phyloP scores from a whole-genome alignment of 2,888 invertebrate genomes.

The Hydrotaea cyrtoneurina region DNA sequence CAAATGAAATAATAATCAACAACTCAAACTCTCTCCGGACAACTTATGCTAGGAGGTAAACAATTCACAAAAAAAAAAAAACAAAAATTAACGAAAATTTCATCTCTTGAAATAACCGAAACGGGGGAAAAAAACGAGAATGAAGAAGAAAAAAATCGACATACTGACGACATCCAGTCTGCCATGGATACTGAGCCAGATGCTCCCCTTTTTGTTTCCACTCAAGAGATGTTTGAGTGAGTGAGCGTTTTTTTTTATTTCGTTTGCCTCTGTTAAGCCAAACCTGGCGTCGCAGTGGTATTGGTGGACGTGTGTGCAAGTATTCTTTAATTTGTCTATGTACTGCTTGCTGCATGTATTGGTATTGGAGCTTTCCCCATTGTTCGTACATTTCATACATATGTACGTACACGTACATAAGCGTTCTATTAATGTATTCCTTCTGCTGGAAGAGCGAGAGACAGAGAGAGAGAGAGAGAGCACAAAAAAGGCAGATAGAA shows the following conservation, averaged over 20 bases:
- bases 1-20: conserved; percentile 53
- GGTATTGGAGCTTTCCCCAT: conserved; percentile 18
- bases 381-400: neutral
- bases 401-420: conserved; percentile 50
- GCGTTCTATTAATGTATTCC: conserved; percentile 42
- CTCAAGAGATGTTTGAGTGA: conserved; percentile 42
- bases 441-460: conserved; percentile 4
- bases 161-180: conserved; percentile 65
- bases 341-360: neutral
- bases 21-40: conserved; percentile 16
- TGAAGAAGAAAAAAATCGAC: conserved; percentile 3
- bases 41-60: neutral
- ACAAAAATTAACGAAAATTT: conserved; percentile 15
- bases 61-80: neutral
- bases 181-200: conserved; percentile 51
- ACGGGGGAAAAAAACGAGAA: neutral
- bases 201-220: conserved; percentile 54
- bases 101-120: neutral
- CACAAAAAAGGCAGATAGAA: neutral
- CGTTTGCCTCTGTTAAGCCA: no score
- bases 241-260: conserved; percentile 11
- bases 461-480: no score
- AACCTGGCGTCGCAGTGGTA: conserved; percentile 4
- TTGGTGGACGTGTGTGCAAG: conserved; percentile 4
- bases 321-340: conserved; percentile 3